Base-by-base conservation (phyloP, 2,888 invertebrate species). In the Chrysolina haemoptera region DNA sequence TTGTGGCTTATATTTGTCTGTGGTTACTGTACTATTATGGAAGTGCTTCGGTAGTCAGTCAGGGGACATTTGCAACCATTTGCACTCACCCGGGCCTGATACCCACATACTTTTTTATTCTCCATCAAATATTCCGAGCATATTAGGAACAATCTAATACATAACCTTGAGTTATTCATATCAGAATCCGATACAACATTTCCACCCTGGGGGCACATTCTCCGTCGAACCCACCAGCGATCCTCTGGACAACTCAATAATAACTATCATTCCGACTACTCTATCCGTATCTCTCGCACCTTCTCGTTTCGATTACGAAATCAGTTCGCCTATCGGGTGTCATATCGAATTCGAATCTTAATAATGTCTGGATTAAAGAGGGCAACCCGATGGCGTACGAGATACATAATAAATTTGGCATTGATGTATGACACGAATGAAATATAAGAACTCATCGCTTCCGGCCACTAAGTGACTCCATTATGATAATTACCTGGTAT, bases 401-500 rank as follows among this genome's bases (percentile, higher is more conserved):
- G 59, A 59, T 59, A 59, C 59, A 35, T 59, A 59, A 59, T 35
- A n/a, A 59, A 59, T 59, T 59, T 4, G 59, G n/a, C 59, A 59
- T 59, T 59, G 59, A 59, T n/a, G 35, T 27, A 35, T 59, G 59
- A 22, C 27, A 59, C n/a, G 59, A 59, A 35, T n/a, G 11, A 20
- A 59, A 59, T 59, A 59, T 59, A 59, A 59, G 35, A 59, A 59
- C 8, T 35, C 27, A 35, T 35, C 35, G 59, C 59, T 59, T 59
- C 59, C 35, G 59, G 59, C 59, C 59, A 55, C 18, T 55, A 20
- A 20, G 22, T 11, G 59, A 27, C 59, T 59, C 27, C 35, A 59
- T 59, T 59, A 59, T 59, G 6, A 35, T 59, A 59, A 59, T 59
- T 59, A 59, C 2, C n/a, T 35, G 14, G 22, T 27, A 35, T 27